These are phyloP conservation scores for Drosophila picticornis DNA, from an alignment of 2,888 invertebrate species.

Conservation along the genomic window DNA sequence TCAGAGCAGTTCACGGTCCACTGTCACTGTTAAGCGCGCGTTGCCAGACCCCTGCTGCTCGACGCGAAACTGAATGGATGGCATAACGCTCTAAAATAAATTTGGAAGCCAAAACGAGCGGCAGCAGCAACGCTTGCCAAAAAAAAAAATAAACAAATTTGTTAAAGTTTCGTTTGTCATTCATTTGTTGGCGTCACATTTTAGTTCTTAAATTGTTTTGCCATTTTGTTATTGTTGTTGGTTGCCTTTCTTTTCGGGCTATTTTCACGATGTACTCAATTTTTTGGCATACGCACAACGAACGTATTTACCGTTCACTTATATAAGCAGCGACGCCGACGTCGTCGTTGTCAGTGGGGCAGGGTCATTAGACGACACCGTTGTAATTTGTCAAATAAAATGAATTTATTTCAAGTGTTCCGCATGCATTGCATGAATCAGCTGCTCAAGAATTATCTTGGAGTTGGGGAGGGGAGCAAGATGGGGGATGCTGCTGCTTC, in stretches of 20 bases:
- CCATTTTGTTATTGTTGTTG: slow-evolving; percentile 45
- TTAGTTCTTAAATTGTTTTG: slow-evolving; percentile 61
- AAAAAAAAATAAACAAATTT: slow-evolving; percentile 61
- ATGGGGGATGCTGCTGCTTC: slow-evolving; percentile 27
- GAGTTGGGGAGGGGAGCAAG: not conserved
- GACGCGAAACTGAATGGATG: slow-evolving; percentile 61
- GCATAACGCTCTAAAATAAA: slow-evolving; percentile 83
- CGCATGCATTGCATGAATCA: slow-evolving; percentile 68
- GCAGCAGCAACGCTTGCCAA: slow-evolving; percentile 67
- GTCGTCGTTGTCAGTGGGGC: slow-evolving; percentile 66
- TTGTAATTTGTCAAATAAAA: slow-evolving; percentile 38
- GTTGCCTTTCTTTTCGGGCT: slow-evolving; percentile 44
- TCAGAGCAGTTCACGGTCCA: slow-evolving; percentile 2
- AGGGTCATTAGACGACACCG: slow-evolving; percentile 76
- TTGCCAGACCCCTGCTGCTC: slow-evolving; percentile 52
- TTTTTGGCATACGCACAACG: slow-evolving; percentile 67
- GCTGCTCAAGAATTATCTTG: slow-evolving; percentile 51
- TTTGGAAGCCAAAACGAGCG: slow-evolving; percentile 66
- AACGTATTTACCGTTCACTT: slow-evolving; percentile 54
- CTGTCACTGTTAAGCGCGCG: slow-evolving; percentile 59
- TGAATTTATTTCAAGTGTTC: slow-evolving; percentile 48
- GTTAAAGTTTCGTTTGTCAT: slow-evolving; percentile 64
- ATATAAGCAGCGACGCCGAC: slow-evolving; percentile 63
- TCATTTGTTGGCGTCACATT: slow-evolving; percentile 45
- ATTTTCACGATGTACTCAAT: slow-evolving; percentile 68